These are phyloP conservation scores for Montipora capitata DNA, from an alignment of 92 coral and sea anemone genomes.

Conservation along the genomic window DNA sequence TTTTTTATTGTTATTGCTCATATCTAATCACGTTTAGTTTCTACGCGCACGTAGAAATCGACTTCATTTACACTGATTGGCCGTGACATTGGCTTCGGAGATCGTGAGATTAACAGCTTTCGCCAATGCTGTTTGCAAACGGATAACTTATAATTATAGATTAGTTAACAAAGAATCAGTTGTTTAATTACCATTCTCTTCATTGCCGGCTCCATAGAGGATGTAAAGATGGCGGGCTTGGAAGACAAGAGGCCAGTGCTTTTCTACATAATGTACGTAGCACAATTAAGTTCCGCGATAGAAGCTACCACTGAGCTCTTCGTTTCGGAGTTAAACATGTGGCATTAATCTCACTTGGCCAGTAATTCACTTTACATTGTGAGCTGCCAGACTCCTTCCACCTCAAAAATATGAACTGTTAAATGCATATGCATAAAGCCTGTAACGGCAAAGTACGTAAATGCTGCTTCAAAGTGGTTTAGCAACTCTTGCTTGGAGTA, in stretches of 20 bases:
- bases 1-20: background rate
- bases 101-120: too few relatives aligned
- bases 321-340: background rate
- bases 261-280: background rate
- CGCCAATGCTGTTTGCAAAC: too few relatives aligned
- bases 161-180: too few relatives aligned
- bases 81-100: too few relatives aligned
- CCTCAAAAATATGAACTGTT: background rate
- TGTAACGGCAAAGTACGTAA: background rate
- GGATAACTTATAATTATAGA: too few relatives aligned
- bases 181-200: background rate
- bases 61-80: too few relatives aligned
- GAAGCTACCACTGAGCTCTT: background rate
- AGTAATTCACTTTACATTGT: background rate
- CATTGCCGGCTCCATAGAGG: background rate
- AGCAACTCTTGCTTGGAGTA: background rate
- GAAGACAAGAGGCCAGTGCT: background rate
- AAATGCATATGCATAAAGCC: background rate
- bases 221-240: background rate
- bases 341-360: background rate
- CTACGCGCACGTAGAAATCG: background rate
- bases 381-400: background rate
- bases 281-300: background rate
- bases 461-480: background rate
- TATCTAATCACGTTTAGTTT: background rate